Percentiles rank a stretch among this genome's conserved stretches.
Evolutionary conservation across 2,797 vertebrate genomes (phyloP).

Genomic region (Helicolenus hilgendorfi): DNA sequence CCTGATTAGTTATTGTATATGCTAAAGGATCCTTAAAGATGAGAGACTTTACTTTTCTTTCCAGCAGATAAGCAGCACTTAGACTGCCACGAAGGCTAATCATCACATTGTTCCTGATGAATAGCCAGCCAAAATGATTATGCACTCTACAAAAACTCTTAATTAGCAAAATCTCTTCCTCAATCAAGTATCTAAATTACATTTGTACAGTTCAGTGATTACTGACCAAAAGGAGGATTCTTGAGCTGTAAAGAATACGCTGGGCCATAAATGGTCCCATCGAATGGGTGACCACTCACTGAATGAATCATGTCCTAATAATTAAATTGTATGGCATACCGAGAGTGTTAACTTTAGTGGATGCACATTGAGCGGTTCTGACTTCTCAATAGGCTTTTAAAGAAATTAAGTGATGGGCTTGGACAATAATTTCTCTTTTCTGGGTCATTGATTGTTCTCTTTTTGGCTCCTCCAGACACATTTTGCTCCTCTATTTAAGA

Average conservation of each 20-base stretch:
- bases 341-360: constrained; percentile 85
- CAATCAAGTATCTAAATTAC: constrained; percentile 88
- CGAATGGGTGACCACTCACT: constrained; percentile 86
- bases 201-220: constrained; percentile 88
- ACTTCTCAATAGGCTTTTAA: constrained; percentile 96
- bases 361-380: constrained; percentile 88
- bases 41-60: constrained; percentile 68
- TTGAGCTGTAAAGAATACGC: constrained; percentile 80
- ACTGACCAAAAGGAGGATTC: constrained; percentile 86
- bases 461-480: constrained; percentile 90
- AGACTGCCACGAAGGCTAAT: constrained; percentile 78
- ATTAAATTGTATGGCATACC: constrained; percentile 90
- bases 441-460: constrained; percentile 94
- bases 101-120: constrained; percentile 88
- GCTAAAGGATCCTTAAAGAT: constrained; percentile 52
- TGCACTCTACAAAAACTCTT: constrained; percentile 85
- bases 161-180: constrained; percentile 86
- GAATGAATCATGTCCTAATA: constrained; percentile 90
- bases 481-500: constrained; percentile 91
- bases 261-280: constrained; percentile 82
- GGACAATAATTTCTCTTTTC: constrained; percentile 97
- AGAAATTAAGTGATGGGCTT: constrained; percentile 96
- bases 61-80: constrained; percentile 71
- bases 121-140: constrained; percentile 86
- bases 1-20: constrained; percentile 42